These are phyloP conservation scores for Cheilosia pagana DNA, from an alignment of 2,888 invertebrate genomes.

Conservation along the genomic window DNA sequence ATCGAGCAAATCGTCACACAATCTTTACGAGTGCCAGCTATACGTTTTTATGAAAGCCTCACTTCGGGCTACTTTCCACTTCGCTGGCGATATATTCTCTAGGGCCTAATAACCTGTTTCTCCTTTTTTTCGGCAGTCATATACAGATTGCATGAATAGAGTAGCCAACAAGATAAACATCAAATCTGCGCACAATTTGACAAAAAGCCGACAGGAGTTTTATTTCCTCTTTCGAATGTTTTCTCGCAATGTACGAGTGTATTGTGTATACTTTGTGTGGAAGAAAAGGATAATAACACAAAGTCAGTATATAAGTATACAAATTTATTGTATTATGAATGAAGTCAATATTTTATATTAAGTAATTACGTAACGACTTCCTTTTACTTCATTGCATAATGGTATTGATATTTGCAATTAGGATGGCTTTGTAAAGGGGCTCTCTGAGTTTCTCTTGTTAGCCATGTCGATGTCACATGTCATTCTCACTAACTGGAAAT, in stretches of 20 bases:
- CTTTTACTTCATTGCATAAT: no score
- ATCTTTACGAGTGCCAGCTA: conserved; percentile 62
- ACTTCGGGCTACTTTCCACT: conserved; percentile 62
- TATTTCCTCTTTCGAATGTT: conserved; percentile 45
- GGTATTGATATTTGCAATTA: no score
- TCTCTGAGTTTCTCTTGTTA: no score
- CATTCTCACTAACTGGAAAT: no score
- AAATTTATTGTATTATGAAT: no score
- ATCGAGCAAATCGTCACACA: conserved; percentile 60
- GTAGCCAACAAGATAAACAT: conserved; percentile 64
- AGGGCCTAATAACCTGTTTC: conserved; percentile 59
- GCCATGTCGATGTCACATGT: no score
- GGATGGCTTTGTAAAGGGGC: no score
- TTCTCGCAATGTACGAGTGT: not conserved
- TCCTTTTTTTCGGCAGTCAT: conserved; percentile 55
- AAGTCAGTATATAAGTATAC: no score
- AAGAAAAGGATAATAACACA: not conserved
- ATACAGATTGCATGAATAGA: conserved; percentile 55
- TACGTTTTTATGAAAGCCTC: conserved; percentile 60
- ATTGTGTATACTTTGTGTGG: not conserved
- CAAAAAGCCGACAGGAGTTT: conserved; percentile 57
- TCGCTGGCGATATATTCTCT: conserved; percentile 62
- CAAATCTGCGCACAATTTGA: conserved; percentile 73
- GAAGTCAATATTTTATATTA: no score
- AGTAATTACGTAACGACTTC: no score